Percentiles rank a stretch among this genome's conserved stretches.
Conservation (phyloP, 2,797 vertebrate genomes). For the Gallinago solitaria region DNA sequence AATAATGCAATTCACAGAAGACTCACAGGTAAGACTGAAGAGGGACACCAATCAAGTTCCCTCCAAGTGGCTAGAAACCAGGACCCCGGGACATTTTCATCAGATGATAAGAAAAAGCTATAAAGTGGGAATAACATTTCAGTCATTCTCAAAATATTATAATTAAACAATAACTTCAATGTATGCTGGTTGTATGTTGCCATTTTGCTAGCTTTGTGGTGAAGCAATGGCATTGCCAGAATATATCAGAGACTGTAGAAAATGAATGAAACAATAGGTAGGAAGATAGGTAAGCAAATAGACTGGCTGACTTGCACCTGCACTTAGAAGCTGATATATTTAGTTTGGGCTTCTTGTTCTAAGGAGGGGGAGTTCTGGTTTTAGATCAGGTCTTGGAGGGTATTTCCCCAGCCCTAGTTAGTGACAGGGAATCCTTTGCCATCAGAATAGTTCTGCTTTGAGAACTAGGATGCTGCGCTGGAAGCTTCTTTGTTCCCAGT, state of each 20-base stretch:
- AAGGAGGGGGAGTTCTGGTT: background rate
- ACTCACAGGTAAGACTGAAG: background rate
- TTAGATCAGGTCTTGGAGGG: background rate
- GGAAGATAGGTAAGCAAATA: background rate
- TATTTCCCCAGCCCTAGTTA: rapidly evolving
- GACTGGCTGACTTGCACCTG: background rate
- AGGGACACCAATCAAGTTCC: background rate
- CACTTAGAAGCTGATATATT: background rate
- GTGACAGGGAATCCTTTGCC: background rate
- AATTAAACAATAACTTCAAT: background rate
- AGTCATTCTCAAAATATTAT: background rate
- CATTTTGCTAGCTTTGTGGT: background rate
- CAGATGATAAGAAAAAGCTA: background rate
- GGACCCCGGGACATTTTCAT: background rate
- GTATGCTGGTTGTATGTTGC: background rate
- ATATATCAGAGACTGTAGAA: background rate
- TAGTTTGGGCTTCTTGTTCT: background rate
- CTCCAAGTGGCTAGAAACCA: background rate
- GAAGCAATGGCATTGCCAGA: background rate
- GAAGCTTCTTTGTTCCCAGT: background rate
- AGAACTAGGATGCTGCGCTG: background rate
- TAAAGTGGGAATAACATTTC: rapidly evolving
- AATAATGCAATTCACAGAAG: background rate
- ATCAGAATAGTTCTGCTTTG: background rate
- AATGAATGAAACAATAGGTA: background rate